Evolutionary conservation across 1,140 invertebrate genomes (phyloP).

Genomic region (Saccostrea cuccullata): DNA sequence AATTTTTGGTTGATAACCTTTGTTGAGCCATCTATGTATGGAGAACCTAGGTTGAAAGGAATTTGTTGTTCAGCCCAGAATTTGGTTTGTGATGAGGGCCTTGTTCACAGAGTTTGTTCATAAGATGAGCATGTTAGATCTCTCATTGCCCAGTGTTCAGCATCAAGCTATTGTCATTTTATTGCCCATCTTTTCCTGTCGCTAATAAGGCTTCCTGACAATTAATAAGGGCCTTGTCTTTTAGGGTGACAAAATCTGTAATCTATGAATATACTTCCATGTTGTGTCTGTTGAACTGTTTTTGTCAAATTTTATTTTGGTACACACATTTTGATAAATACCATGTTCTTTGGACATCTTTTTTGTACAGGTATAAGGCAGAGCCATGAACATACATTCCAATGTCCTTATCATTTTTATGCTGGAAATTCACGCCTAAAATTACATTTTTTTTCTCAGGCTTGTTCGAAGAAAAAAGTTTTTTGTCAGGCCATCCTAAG

Average conservation of each 20-base stretch:
- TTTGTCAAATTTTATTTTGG: slow-evolving; percentile 37
- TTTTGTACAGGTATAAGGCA: slow-evolving; percentile 32
- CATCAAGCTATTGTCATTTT: slow-evolving; percentile 6
- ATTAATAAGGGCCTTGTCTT: not conserved
- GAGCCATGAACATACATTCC: slow-evolving; percentile 34
- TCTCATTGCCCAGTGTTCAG: slow-evolving; percentile 25
- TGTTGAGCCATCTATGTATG: not conserved
- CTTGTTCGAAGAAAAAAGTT: slow-evolving; percentile 27
- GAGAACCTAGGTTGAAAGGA: not conserved
- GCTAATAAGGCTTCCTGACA: not conserved
- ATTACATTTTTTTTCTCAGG: slow-evolving; percentile 25
- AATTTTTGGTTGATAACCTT: not conserved
- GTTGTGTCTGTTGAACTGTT: slow-evolving; percentile 33
- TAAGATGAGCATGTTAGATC: slow-evolving; percentile 16
- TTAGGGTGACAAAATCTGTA: slow-evolving; percentile 18
- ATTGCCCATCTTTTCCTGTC: not conserved
- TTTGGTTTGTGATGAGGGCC: not conserved
- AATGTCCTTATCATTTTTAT: slow-evolving; percentile 35
- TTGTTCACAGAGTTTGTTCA: not conserved
- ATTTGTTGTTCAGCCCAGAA: not conserved
- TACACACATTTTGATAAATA: slow-evolving; percentile 36
- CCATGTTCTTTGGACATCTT: slow-evolving; percentile 30
- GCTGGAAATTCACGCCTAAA: slow-evolving; percentile 33
- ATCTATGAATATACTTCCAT: slow-evolving; percentile 27
- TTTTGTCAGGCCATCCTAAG: not conserved